Evolutionary conservation across 1,140 invertebrate genomes (phyloP).

Genomic region (Cydia amplana): DNA sequence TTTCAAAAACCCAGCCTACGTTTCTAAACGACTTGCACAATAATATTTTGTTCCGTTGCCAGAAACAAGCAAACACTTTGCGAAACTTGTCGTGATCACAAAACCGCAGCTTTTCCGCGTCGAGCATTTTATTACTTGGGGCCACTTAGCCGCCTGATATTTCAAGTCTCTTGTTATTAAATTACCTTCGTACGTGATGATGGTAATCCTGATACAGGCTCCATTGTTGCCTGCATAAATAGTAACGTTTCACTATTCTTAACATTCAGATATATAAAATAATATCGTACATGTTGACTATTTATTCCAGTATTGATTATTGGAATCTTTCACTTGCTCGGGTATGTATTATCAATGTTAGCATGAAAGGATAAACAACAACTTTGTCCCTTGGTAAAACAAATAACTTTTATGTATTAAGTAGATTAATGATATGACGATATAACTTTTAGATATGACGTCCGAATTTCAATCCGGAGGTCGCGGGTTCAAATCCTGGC

Average conservation of each 20-base stretch:
- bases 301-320: too few species aligned
- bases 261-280: background rate
- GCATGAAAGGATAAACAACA: too few species aligned
- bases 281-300: too few species aligned
- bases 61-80: slow-evolving; percentile 58
- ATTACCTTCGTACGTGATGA: slow-evolving; percentile 48
- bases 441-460: too few species aligned
- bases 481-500: too few species aligned
- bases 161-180: slow-evolving; percentile 50
- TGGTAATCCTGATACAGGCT: slow-evolving; percentile 32
- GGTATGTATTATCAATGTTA: too few species aligned
- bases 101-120: slow-evolving; percentile 68
- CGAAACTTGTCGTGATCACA: slow-evolving; percentile 70
- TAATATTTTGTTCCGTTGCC: slow-evolving; percentile 49
- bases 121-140: slow-evolving; percentile 54
- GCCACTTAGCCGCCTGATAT: slow-evolving; percentile 55
- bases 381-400: too few species aligned
- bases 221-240: background rate
- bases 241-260: background rate
- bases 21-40: slow-evolving; percentile 63
- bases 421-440: too few species aligned
- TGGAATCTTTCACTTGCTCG: too few species aligned
- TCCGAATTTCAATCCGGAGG: too few species aligned
- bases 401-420: too few species aligned
- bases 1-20: slow-evolving; percentile 18